Conservation (phyloP, 2,797 vertebrate species). For the Smutsia gigantea region DNA sequence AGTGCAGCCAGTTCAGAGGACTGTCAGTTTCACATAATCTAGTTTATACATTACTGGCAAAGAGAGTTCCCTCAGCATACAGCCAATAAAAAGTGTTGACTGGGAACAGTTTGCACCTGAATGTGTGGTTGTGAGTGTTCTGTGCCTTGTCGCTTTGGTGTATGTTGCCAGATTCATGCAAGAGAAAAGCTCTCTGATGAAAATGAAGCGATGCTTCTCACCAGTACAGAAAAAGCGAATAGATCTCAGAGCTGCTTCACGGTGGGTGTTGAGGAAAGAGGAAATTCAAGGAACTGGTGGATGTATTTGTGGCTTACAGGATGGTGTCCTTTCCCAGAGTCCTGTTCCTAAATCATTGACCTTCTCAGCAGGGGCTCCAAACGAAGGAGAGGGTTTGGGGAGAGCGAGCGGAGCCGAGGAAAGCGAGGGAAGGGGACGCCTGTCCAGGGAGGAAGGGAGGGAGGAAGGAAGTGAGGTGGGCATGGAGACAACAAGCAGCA, state of each 20-base stretch:
- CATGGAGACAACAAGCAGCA: not conserved
- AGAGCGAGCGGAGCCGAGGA: not conserved
- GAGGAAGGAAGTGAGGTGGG: not conserved
- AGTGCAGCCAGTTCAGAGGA: not conserved
- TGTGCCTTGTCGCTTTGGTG: not conserved
- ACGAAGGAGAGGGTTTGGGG: not conserved
- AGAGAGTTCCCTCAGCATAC: not conserved
- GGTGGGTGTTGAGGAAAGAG: not conserved
- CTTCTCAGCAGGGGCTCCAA: not conserved
- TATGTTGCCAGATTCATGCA: not conserved
- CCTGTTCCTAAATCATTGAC: not conserved
- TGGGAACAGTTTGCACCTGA: not conserved
- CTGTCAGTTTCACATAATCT: not conserved
- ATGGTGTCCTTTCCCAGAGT: not conserved
- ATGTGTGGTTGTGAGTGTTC: not conserved
- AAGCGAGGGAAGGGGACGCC: not conserved
- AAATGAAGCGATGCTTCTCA: not conserved
- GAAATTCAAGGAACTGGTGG: not conserved
- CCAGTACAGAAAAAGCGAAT: not conserved
- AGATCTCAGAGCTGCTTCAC: not conserved
- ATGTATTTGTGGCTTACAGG: not conserved
- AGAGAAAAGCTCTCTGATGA: not conserved
- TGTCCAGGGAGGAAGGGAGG: fast-evolving
- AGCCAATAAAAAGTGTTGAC: not conserved
- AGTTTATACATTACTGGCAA: not conserved